Evolutionary conservation across 2,888 invertebrate genomes (phyloP).

Genomic region (Heteropelma amictum): DNA sequence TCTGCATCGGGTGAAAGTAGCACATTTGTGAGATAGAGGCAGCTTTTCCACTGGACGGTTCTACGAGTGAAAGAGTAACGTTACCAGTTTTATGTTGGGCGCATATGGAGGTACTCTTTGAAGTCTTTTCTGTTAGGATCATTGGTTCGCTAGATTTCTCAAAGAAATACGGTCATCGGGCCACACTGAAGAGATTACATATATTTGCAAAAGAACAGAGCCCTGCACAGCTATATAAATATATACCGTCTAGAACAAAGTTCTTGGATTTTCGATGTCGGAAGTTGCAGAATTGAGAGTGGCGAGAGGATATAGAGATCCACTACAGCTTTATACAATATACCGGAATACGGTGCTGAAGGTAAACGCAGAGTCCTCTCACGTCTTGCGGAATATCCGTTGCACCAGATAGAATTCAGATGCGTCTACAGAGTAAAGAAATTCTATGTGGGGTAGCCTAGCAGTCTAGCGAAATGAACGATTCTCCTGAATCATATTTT

Average conservation of each 20-base stretch:
- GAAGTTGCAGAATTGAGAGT: constrained; percentile 19
- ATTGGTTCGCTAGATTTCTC: constrained; percentile 17
- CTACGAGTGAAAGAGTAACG: not conserved
- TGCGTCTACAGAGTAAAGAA: not conserved
- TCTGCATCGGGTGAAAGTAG: not conserved
- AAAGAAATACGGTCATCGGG: constrained; percentile 38
- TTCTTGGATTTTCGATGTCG: constrained; percentile 12
- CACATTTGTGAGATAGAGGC: not conserved
- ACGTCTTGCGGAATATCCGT: not conserved
- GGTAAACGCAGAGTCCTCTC: too few species aligned
- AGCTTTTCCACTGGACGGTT: not conserved
- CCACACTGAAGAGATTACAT: not conserved
- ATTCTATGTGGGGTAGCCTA: not conserved
- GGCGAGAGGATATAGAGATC: not conserved
- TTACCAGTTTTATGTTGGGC: not conserved
- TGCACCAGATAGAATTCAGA: not conserved
- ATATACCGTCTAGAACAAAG: not conserved
- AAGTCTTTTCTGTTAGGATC: constrained; percentile 11
- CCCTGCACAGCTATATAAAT: not conserved
- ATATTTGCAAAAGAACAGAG: not conserved
- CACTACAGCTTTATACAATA: not conserved
- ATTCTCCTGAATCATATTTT: too few species aligned
- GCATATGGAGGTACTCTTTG: constrained; percentile 30
- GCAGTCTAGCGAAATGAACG: not conserved
- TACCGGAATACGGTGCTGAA: too few species aligned